Percentiles rank a stretch among this genome's conserved stretches.
These are phyloP conservation scores for Phrynocephalus vlangalii DNA, from an alignment of 2,797 vertebrate species.

Conservation along the genomic window DNA sequence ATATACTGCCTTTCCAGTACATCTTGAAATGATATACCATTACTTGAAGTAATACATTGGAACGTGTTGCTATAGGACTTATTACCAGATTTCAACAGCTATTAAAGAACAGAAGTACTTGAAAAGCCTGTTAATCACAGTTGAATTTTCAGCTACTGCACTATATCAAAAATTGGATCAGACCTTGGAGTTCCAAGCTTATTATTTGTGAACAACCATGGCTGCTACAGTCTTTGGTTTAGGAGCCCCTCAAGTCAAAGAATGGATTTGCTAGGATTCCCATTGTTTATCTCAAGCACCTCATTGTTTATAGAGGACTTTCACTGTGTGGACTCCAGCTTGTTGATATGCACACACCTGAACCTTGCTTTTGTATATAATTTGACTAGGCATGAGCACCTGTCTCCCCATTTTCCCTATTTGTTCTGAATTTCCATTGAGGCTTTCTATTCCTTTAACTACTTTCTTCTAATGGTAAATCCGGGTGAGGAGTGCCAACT, in stretches of 20 bases:
- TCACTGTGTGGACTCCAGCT: not conserved
- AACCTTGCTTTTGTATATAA: not conserved
- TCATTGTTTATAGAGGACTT: not conserved
- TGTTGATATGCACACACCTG: not conserved
- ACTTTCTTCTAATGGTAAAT: not conserved
- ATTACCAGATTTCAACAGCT: slow-evolving; percentile 64
- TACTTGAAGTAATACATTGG: slow-evolving; percentile 63
- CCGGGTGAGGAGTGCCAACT: not conserved
- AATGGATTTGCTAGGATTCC: slow-evolving; percentile 46
- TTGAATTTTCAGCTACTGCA: slow-evolving; percentile 63
- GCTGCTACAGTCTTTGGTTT: slow-evolving; percentile 54
- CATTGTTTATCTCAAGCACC: not conserved
- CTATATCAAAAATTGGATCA: slow-evolving; percentile 54
- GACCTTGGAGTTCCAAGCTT: slow-evolving; percentile 53
- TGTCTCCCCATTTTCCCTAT: not conserved
- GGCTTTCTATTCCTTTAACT: not conserved
- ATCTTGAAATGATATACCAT: slow-evolving; percentile 48
- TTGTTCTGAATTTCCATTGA: not conserved
- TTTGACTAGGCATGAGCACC: not conserved
- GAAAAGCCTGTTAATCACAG: slow-evolving; percentile 71
- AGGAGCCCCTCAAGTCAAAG: slow-evolving; percentile 41
- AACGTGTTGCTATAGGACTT: slow-evolving; percentile 61
- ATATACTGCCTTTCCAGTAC: slow-evolving; percentile 62
- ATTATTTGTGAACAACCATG: slow-evolving; percentile 28
- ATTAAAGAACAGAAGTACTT: slow-evolving; percentile 67